Base-by-base conservation (phyloP, 2,888 invertebrate species). In the Agelastica alni region DNA sequence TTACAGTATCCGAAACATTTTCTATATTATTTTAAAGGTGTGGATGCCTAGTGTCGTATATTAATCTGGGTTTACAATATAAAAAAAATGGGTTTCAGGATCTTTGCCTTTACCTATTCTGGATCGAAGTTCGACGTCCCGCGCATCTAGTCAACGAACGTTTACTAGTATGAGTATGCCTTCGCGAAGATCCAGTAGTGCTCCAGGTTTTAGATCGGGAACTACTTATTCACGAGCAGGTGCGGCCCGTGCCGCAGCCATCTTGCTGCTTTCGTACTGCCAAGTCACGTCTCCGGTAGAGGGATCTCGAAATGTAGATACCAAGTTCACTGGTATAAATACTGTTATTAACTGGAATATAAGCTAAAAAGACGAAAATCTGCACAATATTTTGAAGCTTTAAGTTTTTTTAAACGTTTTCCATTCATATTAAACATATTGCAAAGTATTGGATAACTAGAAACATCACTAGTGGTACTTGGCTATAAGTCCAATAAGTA, bases 201-300 rank as follows among this genome's bases (percentile, higher is more conserved):
- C 81, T 70, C 73, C 77, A 86, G 62, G 59, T 47, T 62, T 57
- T 44, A 60, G 60, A 46, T 57, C 62, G 51, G 56, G 37, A 14
- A 20, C 49, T 45, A 26, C 37, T 31, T 56, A 62, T 70, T 91
- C 91, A 77, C 86, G 91, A 82, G 89, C 91, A 91, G 91, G 91
- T 91, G 91, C 91, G 85, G 91, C 91, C 80, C 88, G 91, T 80
- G 85, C 89, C 82, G 91, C 91, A 83, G 91, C 91, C 88, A 91
- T 92, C 88, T 91, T 92, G 89, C 88, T 92, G 83, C 90, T 91
- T 85, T 91, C 91, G 85, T 90, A 68, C 59, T 66, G 89, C 84
- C 89, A 43, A 39, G 47, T 20, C 10, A 18, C 56, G 17, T 43
- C 56, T 7, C 20, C 47, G 12, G 5, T 42, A 43, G 56, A 51